These are phyloP conservation scores for Drosophila lacertosa DNA, from an alignment of 1,140 invertebrate genomes.

Conservation along the genomic window DNA sequence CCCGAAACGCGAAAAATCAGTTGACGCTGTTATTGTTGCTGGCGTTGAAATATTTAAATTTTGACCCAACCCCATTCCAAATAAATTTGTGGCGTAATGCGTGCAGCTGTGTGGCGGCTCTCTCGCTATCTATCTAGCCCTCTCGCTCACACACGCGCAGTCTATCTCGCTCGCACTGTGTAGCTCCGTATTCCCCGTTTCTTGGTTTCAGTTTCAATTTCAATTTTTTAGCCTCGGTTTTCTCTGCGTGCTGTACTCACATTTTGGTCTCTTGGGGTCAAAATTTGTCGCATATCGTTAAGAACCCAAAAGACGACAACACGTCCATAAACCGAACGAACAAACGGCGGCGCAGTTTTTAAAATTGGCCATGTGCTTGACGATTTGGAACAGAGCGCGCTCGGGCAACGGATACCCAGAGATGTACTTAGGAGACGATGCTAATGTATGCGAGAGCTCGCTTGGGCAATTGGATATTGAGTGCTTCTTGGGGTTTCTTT, in stretches of 20 bases:
- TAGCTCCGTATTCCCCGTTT: neutral
- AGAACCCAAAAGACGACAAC: conserved; percentile 38
- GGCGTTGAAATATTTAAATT: conserved; percentile 71
- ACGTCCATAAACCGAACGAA: conserved; percentile 19
- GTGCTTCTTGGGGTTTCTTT: neutral
- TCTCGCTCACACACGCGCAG: neutral
- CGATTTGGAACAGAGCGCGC: conserved; percentile 28
- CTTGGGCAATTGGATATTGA: neutral
- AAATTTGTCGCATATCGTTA: conserved; percentile 62
- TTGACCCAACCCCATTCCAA: conserved; percentile 75
- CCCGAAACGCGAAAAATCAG: conserved; percentile 62
- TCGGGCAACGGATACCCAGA: neutral
- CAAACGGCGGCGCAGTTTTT: conserved; percentile 29
- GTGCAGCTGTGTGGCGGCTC: conserved; percentile 57
- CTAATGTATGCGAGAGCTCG: conserved; percentile 18
- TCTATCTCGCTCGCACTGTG: neutral
- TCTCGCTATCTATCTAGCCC: neutral
- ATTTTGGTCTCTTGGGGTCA: conserved; percentile 56
- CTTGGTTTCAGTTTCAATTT: conserved; percentile 16
- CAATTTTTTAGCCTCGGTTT: conserved; percentile 10
- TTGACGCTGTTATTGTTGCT: conserved; percentile 42
- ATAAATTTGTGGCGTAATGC: conserved; percentile 73
- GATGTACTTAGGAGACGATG: conserved; percentile 2
- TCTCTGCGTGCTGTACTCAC: conserved; percentile 30
- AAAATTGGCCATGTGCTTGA: conserved; percentile 46